Evolutionary conservation across 2,888 invertebrate genomes (phyloP).

Genomic region (Drosophila affinis): DNA sequence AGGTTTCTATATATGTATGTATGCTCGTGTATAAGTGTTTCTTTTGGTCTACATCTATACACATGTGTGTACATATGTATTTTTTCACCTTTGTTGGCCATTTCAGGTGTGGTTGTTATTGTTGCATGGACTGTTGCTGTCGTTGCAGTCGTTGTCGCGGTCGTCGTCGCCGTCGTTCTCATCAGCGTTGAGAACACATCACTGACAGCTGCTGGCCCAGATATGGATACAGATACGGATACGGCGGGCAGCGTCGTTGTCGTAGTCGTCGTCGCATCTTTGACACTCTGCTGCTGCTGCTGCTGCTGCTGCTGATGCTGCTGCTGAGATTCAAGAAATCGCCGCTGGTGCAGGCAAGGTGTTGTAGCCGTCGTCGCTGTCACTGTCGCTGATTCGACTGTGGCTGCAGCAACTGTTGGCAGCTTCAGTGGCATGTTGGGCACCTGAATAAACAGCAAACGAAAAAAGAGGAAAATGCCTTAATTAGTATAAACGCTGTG

Average conservation of each 20-base stretch:
- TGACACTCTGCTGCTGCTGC: constrained; percentile 32
- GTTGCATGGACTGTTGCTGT: constrained; percentile 32
- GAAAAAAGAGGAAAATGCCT: constrained; percentile 53
- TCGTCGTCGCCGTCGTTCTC: constrained; percentile 44
- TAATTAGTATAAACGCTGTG: constrained; percentile 45
- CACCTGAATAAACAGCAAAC: constrained; percentile 78
- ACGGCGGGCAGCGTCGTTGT: constrained; percentile 24
- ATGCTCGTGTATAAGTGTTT: neutral
- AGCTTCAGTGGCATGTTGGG: constrained; percentile 82
- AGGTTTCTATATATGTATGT: neutral
- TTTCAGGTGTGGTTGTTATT: constrained; percentile 49
- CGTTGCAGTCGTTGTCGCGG: constrained; percentile 26
- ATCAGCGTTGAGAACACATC: constrained; percentile 57
- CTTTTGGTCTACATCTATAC: constrained; percentile 4
- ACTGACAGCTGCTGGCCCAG: constrained; percentile 42
- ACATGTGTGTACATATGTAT: neutral
- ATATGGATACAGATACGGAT: constrained; percentile 33
- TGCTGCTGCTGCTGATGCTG: constrained; percentile 58
- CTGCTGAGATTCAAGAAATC: constrained; percentile 79
- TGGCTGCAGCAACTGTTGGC: constrained; percentile 23
- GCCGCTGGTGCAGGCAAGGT: constrained; percentile 81
- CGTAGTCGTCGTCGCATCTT: constrained; percentile 25
- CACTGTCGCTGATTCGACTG: neutral
- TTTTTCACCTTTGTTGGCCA: constrained; percentile 65
- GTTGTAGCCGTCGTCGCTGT: constrained; percentile 13